Conservation (phyloP, 1,140 invertebrate genomes). For the Aphelenchoides fujianensis region DNA sequence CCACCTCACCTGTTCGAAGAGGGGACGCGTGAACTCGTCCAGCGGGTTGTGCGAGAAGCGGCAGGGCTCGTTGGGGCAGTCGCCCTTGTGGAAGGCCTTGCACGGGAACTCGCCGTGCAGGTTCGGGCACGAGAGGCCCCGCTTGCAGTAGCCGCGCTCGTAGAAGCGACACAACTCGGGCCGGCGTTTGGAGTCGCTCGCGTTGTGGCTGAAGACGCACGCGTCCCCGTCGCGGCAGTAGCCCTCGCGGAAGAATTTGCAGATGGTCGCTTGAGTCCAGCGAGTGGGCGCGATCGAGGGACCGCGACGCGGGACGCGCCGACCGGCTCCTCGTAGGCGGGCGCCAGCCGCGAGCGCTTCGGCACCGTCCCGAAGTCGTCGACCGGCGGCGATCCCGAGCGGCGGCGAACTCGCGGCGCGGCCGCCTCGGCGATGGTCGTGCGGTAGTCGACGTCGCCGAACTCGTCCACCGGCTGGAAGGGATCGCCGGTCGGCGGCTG, state of each 20-base stretch:
- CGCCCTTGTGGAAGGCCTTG: conserved; percentile 57
- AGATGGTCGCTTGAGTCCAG: conserved; percentile 53
- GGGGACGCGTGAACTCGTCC: conserved; percentile 52
- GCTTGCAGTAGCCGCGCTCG: conserved; percentile 57
- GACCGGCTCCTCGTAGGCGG: conserved; percentile 25
- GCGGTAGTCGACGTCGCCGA: conserved; percentile 22
- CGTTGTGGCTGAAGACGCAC: conserved; percentile 55
- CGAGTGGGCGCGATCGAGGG: conserved; percentile 1
- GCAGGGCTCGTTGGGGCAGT: conserved; percentile 55
- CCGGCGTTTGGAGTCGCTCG: conserved; percentile 52
- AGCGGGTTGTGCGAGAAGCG: conserved; percentile 56
- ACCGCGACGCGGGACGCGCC: conserved; percentile 14
- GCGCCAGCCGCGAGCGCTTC: conserved; percentile 19
- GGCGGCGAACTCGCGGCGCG: conserved; percentile 27
- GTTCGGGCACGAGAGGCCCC: conserved; percentile 35
- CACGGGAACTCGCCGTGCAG: conserved; percentile 62
- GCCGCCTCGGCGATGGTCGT: conserved; percentile 13
- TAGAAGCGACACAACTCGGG: conserved; percentile 58
- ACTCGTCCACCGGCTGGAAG: conserved; percentile 8
- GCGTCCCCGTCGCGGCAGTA: conserved; percentile 60
- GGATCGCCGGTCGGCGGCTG: background rate
- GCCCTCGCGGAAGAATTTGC: conserved; percentile 62
- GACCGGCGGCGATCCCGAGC: conserved; percentile 33
- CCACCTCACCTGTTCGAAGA: conserved; percentile 54
- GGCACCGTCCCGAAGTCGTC: conserved; percentile 21